phyloP scores from a whole-genome alignment of 2,888 invertebrate species.

The Neoaliturus tenellus region DNA sequence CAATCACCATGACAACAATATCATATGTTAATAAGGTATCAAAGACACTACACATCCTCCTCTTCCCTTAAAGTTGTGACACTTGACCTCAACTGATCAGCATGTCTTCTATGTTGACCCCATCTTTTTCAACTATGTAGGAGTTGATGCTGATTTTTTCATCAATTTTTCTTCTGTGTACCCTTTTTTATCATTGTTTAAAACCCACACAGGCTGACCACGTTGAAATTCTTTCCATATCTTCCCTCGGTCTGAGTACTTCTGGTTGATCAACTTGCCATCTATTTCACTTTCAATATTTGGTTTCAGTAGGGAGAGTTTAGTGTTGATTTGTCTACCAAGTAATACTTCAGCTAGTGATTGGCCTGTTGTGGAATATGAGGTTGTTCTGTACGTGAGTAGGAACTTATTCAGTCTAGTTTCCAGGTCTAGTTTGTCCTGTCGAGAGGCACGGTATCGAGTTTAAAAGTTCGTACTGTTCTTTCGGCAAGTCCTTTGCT shows the following conservation, averaged over 20 bases:
- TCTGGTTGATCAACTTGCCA: not conserved
- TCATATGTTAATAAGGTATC: too few relatives aligned
- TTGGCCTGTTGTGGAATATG: constrained; percentile 61
- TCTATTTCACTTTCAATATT: not conserved
- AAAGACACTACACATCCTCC: too few relatives aligned
- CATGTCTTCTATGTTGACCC: not conserved
- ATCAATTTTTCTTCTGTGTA: not conserved
- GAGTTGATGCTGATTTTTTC: not conserved
- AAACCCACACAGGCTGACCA: not conserved
- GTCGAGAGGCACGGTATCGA: constrained; percentile 44
- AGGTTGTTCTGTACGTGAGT: constrained; percentile 54
- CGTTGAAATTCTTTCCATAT: not conserved
- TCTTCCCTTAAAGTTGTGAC: too few relatives aligned
- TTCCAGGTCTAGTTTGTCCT: constrained; percentile 49
- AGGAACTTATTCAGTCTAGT: constrained; percentile 58
- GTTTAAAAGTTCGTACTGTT: constrained; percentile 65
- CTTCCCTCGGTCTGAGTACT: not conserved
- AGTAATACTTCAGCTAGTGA: constrained; percentile 64
- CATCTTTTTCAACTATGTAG: not conserved
- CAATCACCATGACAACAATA: too few relatives aligned
- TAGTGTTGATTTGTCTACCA: constrained; percentile 61
- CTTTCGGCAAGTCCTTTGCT: constrained; percentile 67
- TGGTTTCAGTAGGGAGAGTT: constrained; percentile 61
- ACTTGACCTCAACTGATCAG: not conserved
- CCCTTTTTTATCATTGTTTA: not conserved